phyloP scores from a whole-genome alignment of 2,113 vertebrate species.

The Pachyramphus minor region DNA sequence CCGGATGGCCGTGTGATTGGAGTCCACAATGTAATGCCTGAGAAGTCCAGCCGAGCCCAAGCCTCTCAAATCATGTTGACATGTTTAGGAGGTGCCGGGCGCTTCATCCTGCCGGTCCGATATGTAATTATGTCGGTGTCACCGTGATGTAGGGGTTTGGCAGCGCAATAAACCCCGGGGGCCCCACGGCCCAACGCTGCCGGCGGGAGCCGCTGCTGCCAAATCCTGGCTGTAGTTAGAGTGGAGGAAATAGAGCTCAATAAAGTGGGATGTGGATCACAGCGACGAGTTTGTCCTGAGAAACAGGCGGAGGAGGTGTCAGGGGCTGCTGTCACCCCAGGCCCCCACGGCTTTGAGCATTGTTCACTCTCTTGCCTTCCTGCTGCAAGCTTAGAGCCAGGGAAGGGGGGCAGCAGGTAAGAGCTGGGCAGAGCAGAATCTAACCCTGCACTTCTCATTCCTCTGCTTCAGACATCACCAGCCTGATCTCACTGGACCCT shows the following conservation, averaged over 20 bases:
- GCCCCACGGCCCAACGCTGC: not conserved
- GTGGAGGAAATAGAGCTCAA: constrained; percentile 29
- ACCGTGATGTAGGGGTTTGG: constrained; percentile 63
- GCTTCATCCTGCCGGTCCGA: constrained; percentile 59
- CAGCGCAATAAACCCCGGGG: constrained; percentile 44
- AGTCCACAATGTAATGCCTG: constrained; percentile 48
- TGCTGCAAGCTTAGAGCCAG: not conserved
- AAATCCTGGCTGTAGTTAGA: not conserved
- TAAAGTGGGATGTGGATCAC: not conserved
- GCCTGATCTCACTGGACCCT: not conserved
- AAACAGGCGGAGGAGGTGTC: not conserved
- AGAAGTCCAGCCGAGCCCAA: constrained; percentile 52
- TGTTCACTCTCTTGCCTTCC: not conserved
- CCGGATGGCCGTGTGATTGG: constrained; percentile 43
- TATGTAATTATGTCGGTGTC: constrained; percentile 72
- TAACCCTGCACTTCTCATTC: not conserved
- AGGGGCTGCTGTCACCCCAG: not conserved
- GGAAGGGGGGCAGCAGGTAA: not conserved
- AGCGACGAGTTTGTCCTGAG: not conserved
- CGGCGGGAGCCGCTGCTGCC: not conserved
- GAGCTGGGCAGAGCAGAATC: not conserved
- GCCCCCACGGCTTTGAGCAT: accelerated
- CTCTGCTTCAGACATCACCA: not conserved
- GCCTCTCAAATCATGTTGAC: constrained; percentile 72
- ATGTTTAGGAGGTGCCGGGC: constrained; percentile 58